These are phyloP conservation scores for Galerucella calmariensis DNA, from an alignment of 2,888 invertebrate genomes.

Conservation along the genomic window DNA sequence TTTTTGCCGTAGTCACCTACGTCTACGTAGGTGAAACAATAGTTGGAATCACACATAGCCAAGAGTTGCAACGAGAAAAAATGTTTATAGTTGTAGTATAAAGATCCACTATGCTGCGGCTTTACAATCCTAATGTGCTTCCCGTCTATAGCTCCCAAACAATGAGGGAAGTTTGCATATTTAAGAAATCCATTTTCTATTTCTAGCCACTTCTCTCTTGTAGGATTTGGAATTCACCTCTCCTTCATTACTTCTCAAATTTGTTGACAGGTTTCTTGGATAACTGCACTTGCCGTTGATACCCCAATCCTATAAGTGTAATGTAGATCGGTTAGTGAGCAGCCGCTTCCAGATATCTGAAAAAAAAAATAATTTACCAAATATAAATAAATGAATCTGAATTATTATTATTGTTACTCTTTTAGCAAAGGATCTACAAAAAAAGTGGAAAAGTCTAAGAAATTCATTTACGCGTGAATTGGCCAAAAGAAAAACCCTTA, in stretches of 20 bases:
- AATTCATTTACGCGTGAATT: background rate
- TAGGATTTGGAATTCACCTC: constrained; percentile 17
- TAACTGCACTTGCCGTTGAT: constrained; percentile 22
- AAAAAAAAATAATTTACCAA: constrained; percentile 4
- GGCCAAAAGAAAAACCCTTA: no score
- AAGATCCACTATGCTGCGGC: constrained; percentile 24
- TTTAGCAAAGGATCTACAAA: background rate
- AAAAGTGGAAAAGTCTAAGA: constrained; percentile 12
- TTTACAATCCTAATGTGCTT: constrained; percentile 22
- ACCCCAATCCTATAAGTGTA: constrained; percentile 16
- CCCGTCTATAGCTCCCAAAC: constrained; percentile 13
- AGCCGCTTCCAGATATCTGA: constrained; percentile 11
- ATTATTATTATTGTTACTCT: background rate
- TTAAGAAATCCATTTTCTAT: constrained; percentile 15
- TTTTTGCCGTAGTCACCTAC: constrained; percentile 19
- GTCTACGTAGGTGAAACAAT: constrained; percentile 34
- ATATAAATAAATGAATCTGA: background rate
- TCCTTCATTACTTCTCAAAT: constrained; percentile 24
- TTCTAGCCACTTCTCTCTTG: constrained; percentile 21
- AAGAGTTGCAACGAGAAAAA: constrained; percentile 26
- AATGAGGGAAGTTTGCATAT: constrained; percentile 13
- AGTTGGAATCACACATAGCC: constrained; percentile 36
- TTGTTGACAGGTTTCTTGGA: constrained; percentile 20
- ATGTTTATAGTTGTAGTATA: no score
- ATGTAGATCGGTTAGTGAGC: constrained; percentile 9